Percentiles rank a stretch among this genome's conserved stretches.
These are phyloP conservation scores for Blastobasis lacticolella DNA, from an alignment of 2,888 invertebrate species.

Conservation along the genomic window DNA sequence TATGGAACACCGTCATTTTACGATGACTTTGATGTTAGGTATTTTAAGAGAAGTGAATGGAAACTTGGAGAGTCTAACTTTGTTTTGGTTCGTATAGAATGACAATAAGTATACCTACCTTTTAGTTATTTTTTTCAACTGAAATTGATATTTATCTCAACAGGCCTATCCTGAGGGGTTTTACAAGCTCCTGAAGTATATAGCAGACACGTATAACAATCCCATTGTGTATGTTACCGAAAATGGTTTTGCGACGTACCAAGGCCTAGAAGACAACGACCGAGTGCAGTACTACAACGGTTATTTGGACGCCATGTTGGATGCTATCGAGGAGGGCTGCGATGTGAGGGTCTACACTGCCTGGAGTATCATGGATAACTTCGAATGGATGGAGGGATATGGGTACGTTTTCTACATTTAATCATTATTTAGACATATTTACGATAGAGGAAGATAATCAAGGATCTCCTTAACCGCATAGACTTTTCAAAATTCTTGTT, in stretches of 20 bases:
- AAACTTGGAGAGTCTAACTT: constrained; percentile 12
- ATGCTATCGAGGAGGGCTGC: constrained; percentile 53
- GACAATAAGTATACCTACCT: too few relatives aligned
- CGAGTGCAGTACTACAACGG: constrained; percentile 42
- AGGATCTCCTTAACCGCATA: too few relatives aligned
- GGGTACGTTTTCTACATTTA: too few relatives aligned
- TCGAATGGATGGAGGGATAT: constrained; percentile 75
- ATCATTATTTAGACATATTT: too few relatives aligned
- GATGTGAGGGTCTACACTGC: constrained; percentile 64
- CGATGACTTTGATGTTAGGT: constrained; percentile 23
- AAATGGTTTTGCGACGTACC: constrained; percentile 53
- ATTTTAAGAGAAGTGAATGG: constrained; percentile 18
- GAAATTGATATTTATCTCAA: too few relatives aligned
- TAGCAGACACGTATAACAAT: constrained; percentile 60
- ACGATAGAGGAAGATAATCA: too few relatives aligned
- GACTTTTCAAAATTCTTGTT: too few relatives aligned
- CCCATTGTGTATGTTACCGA: constrained; percentile 72
- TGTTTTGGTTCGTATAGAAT: constrained; percentile 11
- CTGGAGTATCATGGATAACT: constrained; percentile 77
- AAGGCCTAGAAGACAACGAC: constrained; percentile 46
- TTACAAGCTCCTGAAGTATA: constrained; percentile 60
- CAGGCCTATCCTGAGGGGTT: constrained; percentile 63
- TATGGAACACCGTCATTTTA: constrained; percentile 23
- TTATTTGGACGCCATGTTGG: constrained; percentile 48
- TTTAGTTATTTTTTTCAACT: too few relatives aligned